Evolutionary conservation across 2,113 vertebrate species (phyloP), one percentile per base, ranked within the genome.

Genomic region (Plecturocebus donacophilus): DNA sequence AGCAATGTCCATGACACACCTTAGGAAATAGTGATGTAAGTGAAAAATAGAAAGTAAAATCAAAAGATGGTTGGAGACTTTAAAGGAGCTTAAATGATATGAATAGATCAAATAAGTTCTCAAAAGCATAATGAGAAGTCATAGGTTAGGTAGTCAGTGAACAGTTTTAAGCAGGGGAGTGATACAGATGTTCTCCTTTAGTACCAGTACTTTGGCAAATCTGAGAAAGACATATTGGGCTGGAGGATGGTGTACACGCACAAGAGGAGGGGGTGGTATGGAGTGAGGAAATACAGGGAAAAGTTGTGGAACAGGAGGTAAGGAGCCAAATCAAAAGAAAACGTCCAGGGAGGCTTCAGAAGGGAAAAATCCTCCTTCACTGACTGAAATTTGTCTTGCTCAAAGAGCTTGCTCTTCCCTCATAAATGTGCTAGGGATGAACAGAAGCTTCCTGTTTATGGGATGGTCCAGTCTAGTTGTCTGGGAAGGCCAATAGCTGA

Each of bases 401-500:
- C 61, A 87, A 45, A 32, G 45, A 96, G 75, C 61, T 80, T 90
- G 52, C 12, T 97, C 35, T 87, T 88, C 70, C 66, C 30, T 95
- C 56, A 85, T 45, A 87, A 95, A 73, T 49, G 61, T 54, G 35
- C 83, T 89, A n/a, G 8, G 79, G 66, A 85, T 47, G 42, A 96
- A 96, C 40, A 95, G 79, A 86, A 86, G 66, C 52, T 96, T 94
- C 89, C 86, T 91, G 52, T 85, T 94, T 91, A 82, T 23, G 23
- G 49, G 35, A 76, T 38, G 66, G 73, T 87, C 47, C 38, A 91
- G 81, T 77, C 10, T n/a, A 88, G n/a, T 38, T 84, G 38, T 79
- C 71, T 80, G 47, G 76, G 58, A 96, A 90, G 64, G 40, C 17
- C 73, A 95, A 91, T 4, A 95, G 76, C 68, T 79, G 73, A 95